Percentiles rank a stretch among this genome's conserved stretches.
phyloP scores from a whole-genome alignment of 2,888 invertebrate species.

The Pemphredon lugubris region DNA sequence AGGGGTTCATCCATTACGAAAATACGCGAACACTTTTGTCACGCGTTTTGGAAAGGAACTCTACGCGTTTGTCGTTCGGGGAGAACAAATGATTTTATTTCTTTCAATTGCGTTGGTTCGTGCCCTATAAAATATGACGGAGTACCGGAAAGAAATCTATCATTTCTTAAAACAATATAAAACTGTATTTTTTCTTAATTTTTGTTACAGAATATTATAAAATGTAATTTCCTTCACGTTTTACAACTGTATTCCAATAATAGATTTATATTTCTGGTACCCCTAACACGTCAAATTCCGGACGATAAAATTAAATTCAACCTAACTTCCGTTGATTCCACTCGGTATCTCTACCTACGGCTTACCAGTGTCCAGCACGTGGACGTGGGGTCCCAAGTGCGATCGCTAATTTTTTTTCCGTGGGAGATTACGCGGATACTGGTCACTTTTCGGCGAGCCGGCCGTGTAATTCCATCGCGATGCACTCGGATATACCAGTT shows the following conservation, averaged over 20 bases:
- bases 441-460: conserved; percentile 75
- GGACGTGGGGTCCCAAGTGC: conserved; percentile 13
- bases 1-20: background rate
- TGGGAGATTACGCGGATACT: conserved; percentile 55
- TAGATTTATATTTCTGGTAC: too few species aligned
- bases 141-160: too few species aligned
- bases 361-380: too few species aligned
- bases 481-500: conserved; percentile 74
- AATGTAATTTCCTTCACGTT: too few species aligned
- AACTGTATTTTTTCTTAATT: too few species aligned
- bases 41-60: background rate
- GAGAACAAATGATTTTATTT: background rate
- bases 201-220: too few species aligned
- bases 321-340: too few species aligned
- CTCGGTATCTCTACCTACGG: too few species aligned
- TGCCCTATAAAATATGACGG: background rate
- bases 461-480: conserved; percentile 77
- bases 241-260: too few species aligned
- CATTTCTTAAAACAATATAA: too few species aligned
- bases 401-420: conserved; percentile 48
- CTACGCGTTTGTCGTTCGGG: background rate
- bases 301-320: too few species aligned
- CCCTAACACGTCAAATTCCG: too few species aligned
- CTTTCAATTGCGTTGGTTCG: background rate
- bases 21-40: background rate